phyloP scores from a whole-genome alignment of 2,113 vertebrate species.

The Pangasianodon hypophthalmus region DNA sequence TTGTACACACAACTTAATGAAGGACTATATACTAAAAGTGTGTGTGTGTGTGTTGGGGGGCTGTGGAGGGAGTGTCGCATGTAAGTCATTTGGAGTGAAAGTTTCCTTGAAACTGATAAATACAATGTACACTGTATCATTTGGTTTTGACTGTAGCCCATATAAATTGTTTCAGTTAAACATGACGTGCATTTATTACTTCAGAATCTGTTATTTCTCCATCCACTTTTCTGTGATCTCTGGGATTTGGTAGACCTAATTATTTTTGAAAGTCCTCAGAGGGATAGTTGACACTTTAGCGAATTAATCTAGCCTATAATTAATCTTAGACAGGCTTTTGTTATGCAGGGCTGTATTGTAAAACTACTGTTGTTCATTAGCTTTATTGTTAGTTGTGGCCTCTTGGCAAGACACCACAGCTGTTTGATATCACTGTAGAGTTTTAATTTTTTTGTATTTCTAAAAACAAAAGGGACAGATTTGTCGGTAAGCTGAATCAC shows the following conservation, averaged over 20 bases:
- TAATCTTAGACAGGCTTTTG: conserved; percentile 38
- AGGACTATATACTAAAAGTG: too few relatives aligned
- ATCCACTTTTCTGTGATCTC: not conserved
- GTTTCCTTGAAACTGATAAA: not conserved
- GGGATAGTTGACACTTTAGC: conserved; percentile 26
- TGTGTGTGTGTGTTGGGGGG: too few relatives aligned
- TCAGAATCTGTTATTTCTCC: not conserved
- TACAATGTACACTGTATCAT: not conserved
- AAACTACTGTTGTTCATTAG: conserved; percentile 18
- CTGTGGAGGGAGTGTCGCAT: too few relatives aligned
- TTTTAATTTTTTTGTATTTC: not conserved
- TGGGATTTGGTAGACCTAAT: conserved; percentile 24
- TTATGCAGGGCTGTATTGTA: conserved; percentile 5
- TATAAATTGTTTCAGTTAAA: not conserved
- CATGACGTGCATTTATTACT: not conserved
- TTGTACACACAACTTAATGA: too few relatives aligned
- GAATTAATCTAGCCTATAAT: conserved; percentile 38
- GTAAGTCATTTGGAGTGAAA: not conserved
- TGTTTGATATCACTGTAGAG: not conserved
- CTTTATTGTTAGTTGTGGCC: conserved; percentile 23
- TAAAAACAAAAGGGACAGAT: not conserved
- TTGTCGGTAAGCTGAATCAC: conserved; percentile 5
- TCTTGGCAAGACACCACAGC: conserved; percentile 11
- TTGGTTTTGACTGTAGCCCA: too few relatives aligned
- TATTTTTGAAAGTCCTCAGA: conserved; percentile 32